These are phyloP conservation scores for Porites cylindrica DNA, from an alignment of 92 coral and sea anemone genomes.

Conservation along the genomic window DNA sequence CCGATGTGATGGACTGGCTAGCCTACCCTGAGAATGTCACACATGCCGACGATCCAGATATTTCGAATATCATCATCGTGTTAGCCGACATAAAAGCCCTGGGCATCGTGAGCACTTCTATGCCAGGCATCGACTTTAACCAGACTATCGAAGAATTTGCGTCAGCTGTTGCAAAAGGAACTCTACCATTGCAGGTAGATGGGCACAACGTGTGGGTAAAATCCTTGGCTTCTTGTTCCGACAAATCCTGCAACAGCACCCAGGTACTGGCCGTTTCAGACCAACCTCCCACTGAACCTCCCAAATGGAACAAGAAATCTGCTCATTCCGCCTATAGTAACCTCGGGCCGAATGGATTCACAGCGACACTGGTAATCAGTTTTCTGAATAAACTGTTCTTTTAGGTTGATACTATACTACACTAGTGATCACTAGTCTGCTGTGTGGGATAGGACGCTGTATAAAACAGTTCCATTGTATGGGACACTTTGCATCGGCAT, in stretches of 20 bases:
- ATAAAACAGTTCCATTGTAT: no score
- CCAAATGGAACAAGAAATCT: neutral
- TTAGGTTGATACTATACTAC: no score
- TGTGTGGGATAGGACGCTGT: no score
- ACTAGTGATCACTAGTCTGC: no score
- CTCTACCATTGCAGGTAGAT: slow-evolving; percentile 39
- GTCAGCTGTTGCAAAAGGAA: slow-evolving; percentile 37
- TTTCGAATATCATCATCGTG: slow-evolving; percentile 20
- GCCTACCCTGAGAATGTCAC: slow-evolving; percentile 33
- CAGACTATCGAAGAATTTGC: slow-evolving; percentile 31
- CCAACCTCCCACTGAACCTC: no score
- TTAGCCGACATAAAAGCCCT: slow-evolving; percentile 67
- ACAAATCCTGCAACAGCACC: slow-evolving; percentile 48
- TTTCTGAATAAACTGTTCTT: no score
- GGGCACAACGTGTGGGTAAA: slow-evolving; percentile 55
- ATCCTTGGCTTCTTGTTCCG: slow-evolving; percentile 52
- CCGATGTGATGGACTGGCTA: slow-evolving; percentile 55
- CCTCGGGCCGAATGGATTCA: no score
- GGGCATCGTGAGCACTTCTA: slow-evolving; percentile 5
- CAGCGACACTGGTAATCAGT: no score
- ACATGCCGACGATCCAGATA: neutral
- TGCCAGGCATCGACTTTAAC: slow-evolving; percentile 21
- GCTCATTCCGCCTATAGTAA: no score
- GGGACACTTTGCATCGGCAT: no score
- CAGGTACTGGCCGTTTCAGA: slow-evolving; percentile 44